Percentiles rank a stretch among this genome's conserved stretches.
Conservation (phyloP, 2,113 vertebrate genomes). For the Haemorhous mexicanus region DNA sequence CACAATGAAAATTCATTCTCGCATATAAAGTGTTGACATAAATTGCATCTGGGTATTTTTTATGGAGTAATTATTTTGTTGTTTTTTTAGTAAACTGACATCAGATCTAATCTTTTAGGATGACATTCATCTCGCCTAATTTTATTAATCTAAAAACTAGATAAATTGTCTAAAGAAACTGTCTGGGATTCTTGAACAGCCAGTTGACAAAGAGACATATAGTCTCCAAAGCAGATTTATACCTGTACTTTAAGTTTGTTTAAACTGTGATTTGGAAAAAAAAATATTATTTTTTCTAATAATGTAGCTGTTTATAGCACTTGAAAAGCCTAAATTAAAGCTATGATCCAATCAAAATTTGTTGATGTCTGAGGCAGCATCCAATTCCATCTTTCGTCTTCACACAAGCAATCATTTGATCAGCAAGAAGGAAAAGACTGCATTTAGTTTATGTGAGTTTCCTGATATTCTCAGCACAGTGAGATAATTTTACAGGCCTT, state of each 20-base stretch:
- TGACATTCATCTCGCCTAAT: neutral
- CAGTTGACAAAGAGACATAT: neutral
- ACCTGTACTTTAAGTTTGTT: neutral
- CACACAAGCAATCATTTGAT: neutral
- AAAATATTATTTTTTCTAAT: neutral
- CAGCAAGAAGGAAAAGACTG: neutral
- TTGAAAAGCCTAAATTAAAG: neutral
- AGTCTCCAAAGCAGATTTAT: neutral
- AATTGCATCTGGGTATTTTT: neutral
- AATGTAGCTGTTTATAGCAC: neutral
- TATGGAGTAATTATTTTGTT: neutral
- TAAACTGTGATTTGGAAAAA: neutral
- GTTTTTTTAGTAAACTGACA: neutral
- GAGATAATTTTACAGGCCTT: neutral
- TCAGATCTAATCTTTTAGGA: neutral
- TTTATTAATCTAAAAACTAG: neutral
- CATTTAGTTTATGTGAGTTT: neutral
- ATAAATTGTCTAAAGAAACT: neutral
- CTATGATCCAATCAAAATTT: neutral
- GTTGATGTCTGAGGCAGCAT: neutral
- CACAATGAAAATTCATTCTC: neutral
- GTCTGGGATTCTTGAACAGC: neutral
- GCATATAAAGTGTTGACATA: neutral
- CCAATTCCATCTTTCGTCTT: neutral
- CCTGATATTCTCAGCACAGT: neutral